phyloP scores from a whole-genome alignment of 2,113 vertebrate genomes.

The Larimichthys crocea region DNA sequence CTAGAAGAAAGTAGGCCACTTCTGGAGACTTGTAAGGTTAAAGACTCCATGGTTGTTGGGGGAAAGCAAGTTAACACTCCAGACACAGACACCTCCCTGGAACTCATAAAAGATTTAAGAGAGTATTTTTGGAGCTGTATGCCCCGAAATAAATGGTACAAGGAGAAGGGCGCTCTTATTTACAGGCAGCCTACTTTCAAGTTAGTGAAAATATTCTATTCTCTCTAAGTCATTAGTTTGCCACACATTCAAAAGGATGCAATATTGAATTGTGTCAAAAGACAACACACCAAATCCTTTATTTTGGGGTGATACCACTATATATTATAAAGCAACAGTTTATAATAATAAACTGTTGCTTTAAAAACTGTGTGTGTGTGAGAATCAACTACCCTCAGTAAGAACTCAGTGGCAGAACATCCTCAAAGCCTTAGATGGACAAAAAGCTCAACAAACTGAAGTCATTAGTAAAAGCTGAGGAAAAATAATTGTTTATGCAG shows the following conservation, averaged over 20 bases:
- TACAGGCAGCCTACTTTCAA: constrained; percentile 71
- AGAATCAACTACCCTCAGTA: neutral
- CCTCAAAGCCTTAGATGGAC: neutral
- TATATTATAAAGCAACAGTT: neutral
- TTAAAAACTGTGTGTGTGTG: neutral
- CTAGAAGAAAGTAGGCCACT: constrained; percentile 66
- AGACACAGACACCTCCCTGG: constrained; percentile 73
- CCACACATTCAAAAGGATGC: too few species aligned
- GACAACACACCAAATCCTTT: neutral
- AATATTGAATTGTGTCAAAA: neutral
- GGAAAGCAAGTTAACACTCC: constrained; percentile 71
- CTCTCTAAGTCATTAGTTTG: neutral
- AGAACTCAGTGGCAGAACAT: neutral
- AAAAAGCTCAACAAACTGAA: neutral
- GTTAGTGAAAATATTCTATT: constrained; percentile 41
- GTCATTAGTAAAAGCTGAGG: neutral
- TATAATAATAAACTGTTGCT: too few species aligned
- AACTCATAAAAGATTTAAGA: constrained; percentile 82
- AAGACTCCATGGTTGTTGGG: constrained; percentile 71
- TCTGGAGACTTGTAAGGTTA: constrained; percentile 70
- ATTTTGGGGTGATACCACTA: neutral
- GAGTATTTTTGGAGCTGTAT: constrained; percentile 80
- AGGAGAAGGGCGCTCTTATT: constrained; percentile 73
- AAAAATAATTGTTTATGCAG: neutral
- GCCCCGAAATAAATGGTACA: constrained; percentile 70